Base-by-base conservation (phyloP, 2,797 vertebrate species). In the Myiotriccus ornatus region DNA sequence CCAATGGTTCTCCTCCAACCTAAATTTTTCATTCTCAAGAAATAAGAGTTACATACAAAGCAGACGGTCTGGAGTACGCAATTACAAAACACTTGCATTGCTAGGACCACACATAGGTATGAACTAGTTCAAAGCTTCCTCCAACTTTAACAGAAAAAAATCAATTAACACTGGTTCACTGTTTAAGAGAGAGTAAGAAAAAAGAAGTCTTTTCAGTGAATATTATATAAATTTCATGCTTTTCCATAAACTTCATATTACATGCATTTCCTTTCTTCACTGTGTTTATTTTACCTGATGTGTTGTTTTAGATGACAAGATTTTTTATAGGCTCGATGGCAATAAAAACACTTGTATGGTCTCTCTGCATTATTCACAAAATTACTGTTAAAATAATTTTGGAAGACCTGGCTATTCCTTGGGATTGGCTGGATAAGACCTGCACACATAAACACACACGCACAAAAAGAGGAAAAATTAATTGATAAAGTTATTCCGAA, bases 221-320 rank as follows among this genome's bases (percentile, higher is more conserved):
- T 32, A 59, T 3, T n/a, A 55, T 2, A 67, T 10, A 34, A 32
- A 73, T 47, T 14, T 25, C 11, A 70, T 14, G 14, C 6, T 50
- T 69, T 75, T 67, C 37, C 30, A 75, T 14, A 16, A 25, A 44
- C 34, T 14, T 23, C 15, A 41, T 30, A 83, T 32, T 49, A 27
- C 12, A 68, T 12, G 65, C 11, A 62, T 69, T 65, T 87, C 23
- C 16, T 41, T 71, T 85, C 28, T 52, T 47, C 43, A 35, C 44
- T 47, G 8, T 22, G 9, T 69, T 76, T 35, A 64, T 82, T 95
- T 97, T 97, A 99, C 99, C 99, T 99, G 98, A 99, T 98, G 74
- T 99, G 99, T 68, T 99, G 99, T 89, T 99, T 99, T 74, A 99
- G 98, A 96, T 99, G 99, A 95, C 99, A 99, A 55, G 99, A 99